phyloP scores from a whole-genome alignment of 2,888 invertebrate species.

The Drosophila multiciliata region DNA sequence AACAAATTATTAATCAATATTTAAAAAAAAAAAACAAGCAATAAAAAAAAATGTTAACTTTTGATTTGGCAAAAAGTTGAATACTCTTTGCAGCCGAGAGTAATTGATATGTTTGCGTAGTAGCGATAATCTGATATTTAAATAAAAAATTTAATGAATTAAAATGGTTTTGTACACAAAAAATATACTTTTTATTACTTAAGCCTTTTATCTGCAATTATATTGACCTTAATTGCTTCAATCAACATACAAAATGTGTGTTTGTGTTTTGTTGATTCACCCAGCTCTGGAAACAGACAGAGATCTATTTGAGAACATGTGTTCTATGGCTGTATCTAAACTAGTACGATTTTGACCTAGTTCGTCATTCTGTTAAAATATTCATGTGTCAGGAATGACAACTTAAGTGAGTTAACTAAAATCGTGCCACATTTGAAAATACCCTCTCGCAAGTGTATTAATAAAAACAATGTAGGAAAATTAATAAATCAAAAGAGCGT shows the following conservation, averaged over 20 bases:
- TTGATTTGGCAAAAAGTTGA: neutral
- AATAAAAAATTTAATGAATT: neutral
- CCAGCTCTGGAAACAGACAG: neutral
- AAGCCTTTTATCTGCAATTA: neutral
- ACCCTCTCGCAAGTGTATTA: constrained; percentile 24
- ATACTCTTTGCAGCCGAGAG: constrained; percentile 9
- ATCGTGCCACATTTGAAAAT: constrained; percentile 13
- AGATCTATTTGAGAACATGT: neutral
- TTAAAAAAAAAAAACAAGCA: constrained; percentile 14
- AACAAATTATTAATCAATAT: constrained; percentile 54
- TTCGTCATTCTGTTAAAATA: neutral
- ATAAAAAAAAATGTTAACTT: neutral
- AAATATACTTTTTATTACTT: neutral
- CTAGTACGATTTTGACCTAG: neutral
- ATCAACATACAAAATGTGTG: neutral
- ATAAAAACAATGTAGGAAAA: constrained; percentile 22
- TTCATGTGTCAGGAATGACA: constrained; percentile 2
- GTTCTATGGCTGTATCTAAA: neutral
- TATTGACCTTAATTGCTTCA: neutral
- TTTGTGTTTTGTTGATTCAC: neutral
- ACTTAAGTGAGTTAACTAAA: neutral
- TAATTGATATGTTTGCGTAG: neutral
- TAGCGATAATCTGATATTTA: neutral
- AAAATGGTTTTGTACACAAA: neutral
- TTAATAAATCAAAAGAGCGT: constrained; percentile 4